A percentile compares a stretch with the other conserved stretches of the same genome.
phyloP scores from a whole-genome alignment of 2,113 vertebrate genomes.

The Raja brachyura region DNA sequence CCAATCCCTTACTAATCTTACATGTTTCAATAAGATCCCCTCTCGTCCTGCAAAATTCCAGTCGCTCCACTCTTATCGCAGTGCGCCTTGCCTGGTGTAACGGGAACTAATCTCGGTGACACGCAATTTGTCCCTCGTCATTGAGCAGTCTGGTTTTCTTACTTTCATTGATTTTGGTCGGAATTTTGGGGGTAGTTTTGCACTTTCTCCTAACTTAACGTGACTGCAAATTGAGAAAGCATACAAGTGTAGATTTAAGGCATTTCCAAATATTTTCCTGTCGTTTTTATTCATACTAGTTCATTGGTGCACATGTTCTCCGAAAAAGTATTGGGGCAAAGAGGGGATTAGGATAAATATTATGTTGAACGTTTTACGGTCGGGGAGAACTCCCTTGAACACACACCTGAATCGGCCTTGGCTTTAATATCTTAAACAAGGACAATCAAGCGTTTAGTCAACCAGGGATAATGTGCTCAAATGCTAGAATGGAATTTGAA shows the following conservation, averaged over 20 bases:
- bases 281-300: too few species aligned
- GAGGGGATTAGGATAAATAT: neutral
- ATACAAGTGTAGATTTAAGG: neutral
- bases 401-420: neutral
- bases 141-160: neutral
- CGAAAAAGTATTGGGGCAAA: neutral
- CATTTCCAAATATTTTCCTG: neutral
- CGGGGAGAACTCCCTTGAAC: neutral
- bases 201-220: neutral
- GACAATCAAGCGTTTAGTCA: neutral
- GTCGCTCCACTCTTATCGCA: too few species aligned
- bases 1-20: too few species aligned
- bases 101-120: neutral
- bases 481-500: neutral
- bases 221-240: neutral
- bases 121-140: too few species aligned
- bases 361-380: neutral
- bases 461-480: neutral
- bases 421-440: neutral
- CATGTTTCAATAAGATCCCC: too few species aligned
- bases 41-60: too few species aligned
- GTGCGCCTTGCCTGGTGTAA: neutral
- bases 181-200: too few species aligned
- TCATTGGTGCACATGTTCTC: neutral
- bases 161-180: neutral